Percentiles rank a stretch among this genome's conserved stretches.
phyloP scores from a whole-genome alignment of 2,113 vertebrate genomes.

The Perca fluviatilis region DNA sequence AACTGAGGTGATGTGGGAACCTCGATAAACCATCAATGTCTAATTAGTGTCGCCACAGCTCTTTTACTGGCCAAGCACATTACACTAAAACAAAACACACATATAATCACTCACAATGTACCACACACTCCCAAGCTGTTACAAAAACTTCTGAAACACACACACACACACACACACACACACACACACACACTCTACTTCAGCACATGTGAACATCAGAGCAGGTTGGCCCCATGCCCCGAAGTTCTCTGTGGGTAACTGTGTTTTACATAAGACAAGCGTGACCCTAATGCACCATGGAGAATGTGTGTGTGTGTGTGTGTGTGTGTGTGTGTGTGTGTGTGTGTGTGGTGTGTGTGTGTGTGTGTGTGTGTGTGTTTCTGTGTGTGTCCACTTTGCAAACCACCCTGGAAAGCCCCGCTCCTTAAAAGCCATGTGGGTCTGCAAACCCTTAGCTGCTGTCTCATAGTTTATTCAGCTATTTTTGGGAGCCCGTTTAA shows the following conservation, averaged over 20 bases:
- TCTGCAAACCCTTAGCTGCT: conserved; percentile 60
- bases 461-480: conserved; percentile 75
- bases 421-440: conserved; percentile 61
- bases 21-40: conserved; percentile 58
- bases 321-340: conserved; percentile 41
- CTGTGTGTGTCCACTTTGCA: conserved; percentile 43
- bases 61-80: conserved; percentile 49
- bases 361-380: conserved; percentile 21
- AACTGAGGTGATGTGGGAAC: conserved; percentile 70
- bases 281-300: conserved; percentile 64
- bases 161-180: conserved; percentile 32
- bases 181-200: conserved; percentile 18
- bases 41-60: conserved; percentile 66
- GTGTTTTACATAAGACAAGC: conserved; percentile 69
- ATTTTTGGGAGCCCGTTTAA: conserved; percentile 58
- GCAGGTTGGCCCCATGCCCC: conserved; percentile 40
- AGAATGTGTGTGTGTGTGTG: conserved; percentile 19
- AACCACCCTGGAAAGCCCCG: conserved; percentile 75
- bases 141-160: conserved; percentile 41
- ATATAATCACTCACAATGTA: conserved; percentile 21
- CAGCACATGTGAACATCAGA: conserved; percentile 62
- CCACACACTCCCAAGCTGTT: conserved; percentile 36
- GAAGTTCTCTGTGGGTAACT: conserved; percentile 54
- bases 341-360: conserved; percentile 41
- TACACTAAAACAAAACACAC: conserved; percentile 60